Conservation (phyloP, 2,797 vertebrate genomes). For the Australoheros facetus region DNA sequence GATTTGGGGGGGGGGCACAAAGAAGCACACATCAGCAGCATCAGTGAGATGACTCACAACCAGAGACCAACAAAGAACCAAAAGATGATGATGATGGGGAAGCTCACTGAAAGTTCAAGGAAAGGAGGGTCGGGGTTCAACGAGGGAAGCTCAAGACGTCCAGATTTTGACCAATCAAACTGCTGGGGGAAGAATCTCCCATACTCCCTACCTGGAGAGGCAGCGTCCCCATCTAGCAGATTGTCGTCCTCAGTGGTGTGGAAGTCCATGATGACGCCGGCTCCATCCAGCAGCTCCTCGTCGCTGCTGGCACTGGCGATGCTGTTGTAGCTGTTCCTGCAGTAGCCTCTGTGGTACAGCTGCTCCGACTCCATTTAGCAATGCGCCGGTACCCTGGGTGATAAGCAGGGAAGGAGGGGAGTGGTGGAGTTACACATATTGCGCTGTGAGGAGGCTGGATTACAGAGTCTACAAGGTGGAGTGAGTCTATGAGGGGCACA, state of each 20-base stretch:
- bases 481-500: conserved; percentile 14
- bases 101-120: conserved; percentile 20
- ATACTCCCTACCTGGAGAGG: conserved; percentile 87
- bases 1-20: background rate
- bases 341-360: conserved; percentile 96
- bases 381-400: conserved; percentile 80
- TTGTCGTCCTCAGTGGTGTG: conserved; percentile 98
- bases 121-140: background rate
- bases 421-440: conserved; percentile 44
- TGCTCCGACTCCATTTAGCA: conserved; percentile 99
- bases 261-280: conserved; percentile 97
- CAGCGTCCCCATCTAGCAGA: conserved; percentile 94
- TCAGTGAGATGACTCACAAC: background rate
- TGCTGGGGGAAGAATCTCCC: background rate
- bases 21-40: conserved; percentile 10
- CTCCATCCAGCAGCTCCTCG: conserved; percentile 97
- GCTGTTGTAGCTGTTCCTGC: conserved; percentile 99
- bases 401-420: conserved; percentile 15
- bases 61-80: background rate
- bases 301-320: conserved; percentile 98
- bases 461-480: conserved; percentile 20
- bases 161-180: conserved; percentile 14
- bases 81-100: background rate
- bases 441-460: conserved; percentile 43
- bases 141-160: conserved; percentile 12